Percentiles rank a stretch among this genome's conserved stretches.
Evolutionary conservation across 2,113 vertebrate genomes (phyloP).

Genomic region (Pseudonaja textilis): DNA sequence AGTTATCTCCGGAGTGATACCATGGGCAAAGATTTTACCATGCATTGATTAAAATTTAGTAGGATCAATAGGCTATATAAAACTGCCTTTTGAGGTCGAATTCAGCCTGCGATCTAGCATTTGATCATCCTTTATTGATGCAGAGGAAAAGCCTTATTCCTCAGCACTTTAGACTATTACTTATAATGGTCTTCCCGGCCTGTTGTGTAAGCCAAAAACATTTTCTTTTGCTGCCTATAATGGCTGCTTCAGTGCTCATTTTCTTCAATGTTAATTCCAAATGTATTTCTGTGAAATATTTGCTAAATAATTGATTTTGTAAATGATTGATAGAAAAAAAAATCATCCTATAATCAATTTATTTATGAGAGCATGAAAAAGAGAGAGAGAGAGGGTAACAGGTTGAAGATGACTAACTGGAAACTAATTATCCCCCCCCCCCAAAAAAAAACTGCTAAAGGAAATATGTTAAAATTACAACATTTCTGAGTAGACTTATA

Average conservation of each 20-base stretch:
- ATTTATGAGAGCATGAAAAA: not conserved
- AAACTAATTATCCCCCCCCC: conserved; percentile 50
- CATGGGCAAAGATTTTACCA: not conserved
- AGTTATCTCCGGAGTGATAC: not conserved
- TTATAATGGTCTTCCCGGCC: not conserved
- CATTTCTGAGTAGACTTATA: conserved; percentile 50
- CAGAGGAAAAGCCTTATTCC: not conserved
- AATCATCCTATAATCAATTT: conserved; percentile 9
- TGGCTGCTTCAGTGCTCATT: not conserved
- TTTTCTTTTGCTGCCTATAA: conserved; percentile 8
- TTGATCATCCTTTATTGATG: not conserved
- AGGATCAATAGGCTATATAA: not conserved
- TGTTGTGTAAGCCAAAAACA: not conserved
- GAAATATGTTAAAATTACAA: conserved; percentile 37
- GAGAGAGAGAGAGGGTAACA: conserved; percentile 8
- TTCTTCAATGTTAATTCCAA: conserved; percentile 6
- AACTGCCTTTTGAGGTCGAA: not conserved
- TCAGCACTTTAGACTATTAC: not conserved
- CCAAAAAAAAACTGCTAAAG: conserved; percentile 40
- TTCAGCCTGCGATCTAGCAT: not conserved
- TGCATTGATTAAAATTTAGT: not conserved
- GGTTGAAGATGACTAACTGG: conserved; percentile 54
- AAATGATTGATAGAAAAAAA: conserved; percentile 39
- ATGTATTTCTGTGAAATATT: conserved; percentile 12
- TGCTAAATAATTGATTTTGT: conserved; percentile 18